Conservation (phyloP, 2,113 vertebrate genomes). For the Felis catus region F.catus_Fca126_mat1.0 CM031421.1:11016001-11016500, state of each 20-base stretch:
- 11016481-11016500: background rate
- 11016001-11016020: constrained; percentile 42
- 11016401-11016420: background rate
- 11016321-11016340: background rate
- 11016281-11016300: background rate
- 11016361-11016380: background rate
- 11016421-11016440: background rate
- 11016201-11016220: background rate
- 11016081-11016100: background rate
- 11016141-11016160: constrained; percentile 52
- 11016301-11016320: background rate
- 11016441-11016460: background rate
- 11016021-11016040: constrained; percentile 68
- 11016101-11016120: constrained; percentile 66
- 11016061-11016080: constrained; percentile 54
- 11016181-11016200: constrained; percentile 25
- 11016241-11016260: background rate
- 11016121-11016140: constrained; percentile 70
- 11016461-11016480: background rate
- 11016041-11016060: constrained; percentile 69
- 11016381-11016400: background rate
- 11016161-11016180: constrained; percentile 42
- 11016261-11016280: background rate
- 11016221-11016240: background rate
- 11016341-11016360: background rate